Base-by-base conservation (phyloP, 2,113 vertebrate genomes). In the Antennarius striatus region DNA sequence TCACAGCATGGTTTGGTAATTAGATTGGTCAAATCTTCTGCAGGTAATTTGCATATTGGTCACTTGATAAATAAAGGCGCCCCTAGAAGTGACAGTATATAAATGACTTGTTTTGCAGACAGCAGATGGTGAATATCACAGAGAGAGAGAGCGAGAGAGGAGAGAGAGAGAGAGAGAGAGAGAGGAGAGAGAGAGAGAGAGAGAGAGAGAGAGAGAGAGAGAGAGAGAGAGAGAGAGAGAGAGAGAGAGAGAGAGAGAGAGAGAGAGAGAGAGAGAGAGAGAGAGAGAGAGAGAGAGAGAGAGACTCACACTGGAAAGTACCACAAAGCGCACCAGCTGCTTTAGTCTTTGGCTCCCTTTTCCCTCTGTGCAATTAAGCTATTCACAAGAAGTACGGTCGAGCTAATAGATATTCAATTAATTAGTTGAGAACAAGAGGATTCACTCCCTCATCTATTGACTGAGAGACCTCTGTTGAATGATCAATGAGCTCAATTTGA, bases 51-150 rank as follows among this genome's bases (percentile, higher is more conserved):
- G 92, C 92, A 93, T 92, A 92, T 88, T 92, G 93, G 92, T 91
- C 91, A 93, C 90, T 93, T 94, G 92, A 94, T 92, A 92, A 92
- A 94, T 93, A 93, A 93, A 94, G 86, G 90, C 90, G 80, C 86
- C 86, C 69, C 82, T 86, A 74, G 69, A 92, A 90, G 89, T 94
- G 92, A 93, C 92, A 92, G 92, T 89, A 91, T 91, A 93, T 94
- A 94, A 94, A 93, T 92, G 92, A 87, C 88, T 94, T 96, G 92
- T 93, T 96, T 94, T 96, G 92, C 93, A 95, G 92, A 94, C 85
- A 93, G 92, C 95, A 98, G 96, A 96, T 96, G 95, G 97, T 88
- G 93, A 86, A 91, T 94, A 93, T 92, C 88, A 88, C 90, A 90
- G 85, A 89, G 88, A 91, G 93, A 90, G 92, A 88, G 88, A 85